Base-by-base conservation (phyloP, 2,113 vertebrate genomes). In the Scortum barcoo region DNA sequence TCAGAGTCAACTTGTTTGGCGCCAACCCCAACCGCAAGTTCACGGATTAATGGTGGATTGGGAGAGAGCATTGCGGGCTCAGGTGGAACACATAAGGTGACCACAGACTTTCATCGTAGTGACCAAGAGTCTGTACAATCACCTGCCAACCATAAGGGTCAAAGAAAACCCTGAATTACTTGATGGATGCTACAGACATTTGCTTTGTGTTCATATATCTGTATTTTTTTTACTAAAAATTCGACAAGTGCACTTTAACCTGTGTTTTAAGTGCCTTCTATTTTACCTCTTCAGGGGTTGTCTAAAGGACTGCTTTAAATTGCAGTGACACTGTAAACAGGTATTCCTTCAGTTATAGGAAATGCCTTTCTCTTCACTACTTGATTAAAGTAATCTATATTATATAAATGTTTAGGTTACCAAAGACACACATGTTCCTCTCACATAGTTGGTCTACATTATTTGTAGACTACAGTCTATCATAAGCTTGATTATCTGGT, bases 1-100 rank as follows among this genome's bases (percentile, higher is more conserved):
- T 99, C 84, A 94, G 97, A 90, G 95, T 95, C 85, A 94, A 93
- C 78, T 93, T 99, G 84, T 99, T 98, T 54, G 98, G 98, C 62
- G 94, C 95, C 76, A 99, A 99, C 89, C 96, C 93, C 83, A 99
- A 99, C 91, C 96, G 97, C 89, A 99, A 95, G 90, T 99, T 99
- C 92, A 80, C 95, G 94, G 98, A 99, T 94, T 99, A 95, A 96
- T 54, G 0, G 44, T 58, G 69, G 79, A 63, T 77, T n/a, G 28
- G 63, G 84, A 46, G 74, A 66, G 38, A 24, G 26, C 38, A 14
- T 48, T 12, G 60, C 1, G 7, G 22, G 51, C 66, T 58, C 12
- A 9, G 58, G 30, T 51, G 83, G 79, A 26, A 53, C 19, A 58
- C 70, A 26, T 54, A 7, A 80, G 81, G 66, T 85, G 84, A 84